Percentiles rank a stretch among this genome's conserved stretches.
Evolutionary conservation across 2,888 invertebrate genomes (phyloP).

Genomic region (Acleris emargana): DNA sequence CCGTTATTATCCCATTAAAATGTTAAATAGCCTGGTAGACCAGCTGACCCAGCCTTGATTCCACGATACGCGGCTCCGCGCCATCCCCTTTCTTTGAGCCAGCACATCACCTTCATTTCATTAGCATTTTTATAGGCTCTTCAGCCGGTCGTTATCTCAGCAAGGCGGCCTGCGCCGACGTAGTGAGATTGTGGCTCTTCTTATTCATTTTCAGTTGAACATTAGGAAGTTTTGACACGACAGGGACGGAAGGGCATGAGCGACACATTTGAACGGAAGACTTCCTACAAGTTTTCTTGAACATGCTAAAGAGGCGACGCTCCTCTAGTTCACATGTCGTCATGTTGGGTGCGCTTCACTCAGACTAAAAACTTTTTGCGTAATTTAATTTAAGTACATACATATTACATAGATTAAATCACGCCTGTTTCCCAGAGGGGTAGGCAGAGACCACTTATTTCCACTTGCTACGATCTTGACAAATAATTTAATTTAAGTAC

Average conservation of each 20-base stretch:
- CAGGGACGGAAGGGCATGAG: neutral
- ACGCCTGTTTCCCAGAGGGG: no score
- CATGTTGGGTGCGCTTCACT: no score
- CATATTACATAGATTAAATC: no score
- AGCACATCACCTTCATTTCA: conserved; percentile 58
- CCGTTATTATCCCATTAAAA: conserved; percentile 27
- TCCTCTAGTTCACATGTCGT: no score
- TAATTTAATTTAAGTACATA: no score
- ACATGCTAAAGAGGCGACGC: no score
- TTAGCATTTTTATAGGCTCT: conserved; percentile 72
- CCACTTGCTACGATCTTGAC: no score
- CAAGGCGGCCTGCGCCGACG: conserved; percentile 49
- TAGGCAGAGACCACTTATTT: no score
- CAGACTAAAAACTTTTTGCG: no score
- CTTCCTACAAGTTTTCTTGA: no score
- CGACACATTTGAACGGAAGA: neutral
- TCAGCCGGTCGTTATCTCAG: conserved; percentile 57
- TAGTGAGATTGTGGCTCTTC: conserved; percentile 42
- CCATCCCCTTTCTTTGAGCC: conserved; percentile 52
- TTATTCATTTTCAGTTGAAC: conserved; percentile 53
- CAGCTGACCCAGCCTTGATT: conserved; percentile 33
- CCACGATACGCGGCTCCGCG: conserved; percentile 31
- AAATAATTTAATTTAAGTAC: no score
- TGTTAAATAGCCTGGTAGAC: conserved; percentile 29
- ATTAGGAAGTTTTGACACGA: conserved; percentile 44